A percentile compares a stretch with the other conserved stretches of the same genome.
Conservation (phyloP, 2,888 invertebrate genomes). For the Seira sanloemensis region DNA sequence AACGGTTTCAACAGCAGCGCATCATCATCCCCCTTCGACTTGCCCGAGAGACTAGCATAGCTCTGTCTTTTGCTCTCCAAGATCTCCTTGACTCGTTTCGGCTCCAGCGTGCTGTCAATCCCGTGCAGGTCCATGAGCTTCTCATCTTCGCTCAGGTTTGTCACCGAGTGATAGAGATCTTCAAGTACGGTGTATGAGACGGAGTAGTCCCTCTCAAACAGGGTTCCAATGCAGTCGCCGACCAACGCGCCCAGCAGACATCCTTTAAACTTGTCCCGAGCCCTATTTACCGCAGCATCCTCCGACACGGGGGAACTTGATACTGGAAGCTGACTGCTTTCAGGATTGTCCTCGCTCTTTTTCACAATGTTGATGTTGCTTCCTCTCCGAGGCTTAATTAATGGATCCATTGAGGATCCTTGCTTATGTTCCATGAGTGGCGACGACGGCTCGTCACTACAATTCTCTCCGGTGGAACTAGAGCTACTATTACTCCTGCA, state of each 20-base stretch:
- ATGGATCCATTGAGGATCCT: conserved; percentile 22
- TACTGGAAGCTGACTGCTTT: background rate
- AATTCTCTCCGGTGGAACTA: no score
- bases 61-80: conserved; percentile 53
- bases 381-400: background rate
- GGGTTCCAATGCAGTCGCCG: conserved; percentile 84
- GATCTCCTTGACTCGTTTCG: conserved; percentile 53
- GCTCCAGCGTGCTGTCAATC: conserved; percentile 45
- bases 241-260: conserved; percentile 81
- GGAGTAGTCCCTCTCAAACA: conserved; percentile 79
- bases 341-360: conserved; percentile 2
- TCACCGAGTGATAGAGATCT: conserved; percentile 61
- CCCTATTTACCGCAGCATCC: background rate
- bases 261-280: conserved; percentile 81
- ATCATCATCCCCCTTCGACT: background rate
- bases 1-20: background rate
- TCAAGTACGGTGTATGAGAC: conserved; percentile 78
- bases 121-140: conserved; percentile 65
- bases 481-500: conserved; percentile 22
- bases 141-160: conserved; percentile 66
- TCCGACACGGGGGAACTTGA: background rate
- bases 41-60: background rate
- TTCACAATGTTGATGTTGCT: background rate
- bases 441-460: conserved; percentile 18
- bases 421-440: conserved; percentile 36